Evolutionary conservation across 1,140 invertebrate genomes (phyloP), one percentile per base, ranked within the genome.

Genomic region (Probaryconus sp.): DNA sequence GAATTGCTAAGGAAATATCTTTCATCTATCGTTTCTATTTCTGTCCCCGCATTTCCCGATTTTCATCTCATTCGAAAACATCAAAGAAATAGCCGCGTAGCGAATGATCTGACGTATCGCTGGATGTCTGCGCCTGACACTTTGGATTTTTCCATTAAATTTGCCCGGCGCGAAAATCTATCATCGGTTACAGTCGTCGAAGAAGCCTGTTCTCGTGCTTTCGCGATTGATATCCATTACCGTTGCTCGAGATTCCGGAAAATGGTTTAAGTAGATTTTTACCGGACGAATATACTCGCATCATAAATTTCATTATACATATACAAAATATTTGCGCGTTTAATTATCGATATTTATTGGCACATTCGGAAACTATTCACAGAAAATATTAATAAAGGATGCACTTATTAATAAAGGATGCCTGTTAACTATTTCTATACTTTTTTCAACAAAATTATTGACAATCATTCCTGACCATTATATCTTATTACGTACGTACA

Each of bases 121-220:
- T 74, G 79, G 72, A 81, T 81, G 83, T 81, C 86, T 87, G 86
- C 79, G 69, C 79, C 77, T 86, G 86, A 87, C 85, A 86, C 83
- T 80, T 79, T 74, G 83, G 85, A 86, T 84, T 86, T 87, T 87
- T 87, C 86, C 84, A 87, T 87, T 87, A 87, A 86, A 86, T 86
- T 85, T 86, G 81, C 80, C 68, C 80, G 80, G 85, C 83, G 81
- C 74, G 81, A 77, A 67, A 86, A 87, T 87, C 84, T 86, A 87
- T 87, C 85, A 86, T 83, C 77, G 77, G 80, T 77, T 83, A 83
- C 81, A 83, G 78, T 79, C 81, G 74, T 80, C 60, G 79, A 58
- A 79, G 77, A 81, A 82, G 79, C 70, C 72, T 76, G 77, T 79
- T 70, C 63, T 70, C 45, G 61, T 58, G 68, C 76, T 70, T 68